These are phyloP conservation scores for Cygnus olor DNA, from an alignment of 2,797 vertebrate species.

Conservation along the genomic window DNA sequence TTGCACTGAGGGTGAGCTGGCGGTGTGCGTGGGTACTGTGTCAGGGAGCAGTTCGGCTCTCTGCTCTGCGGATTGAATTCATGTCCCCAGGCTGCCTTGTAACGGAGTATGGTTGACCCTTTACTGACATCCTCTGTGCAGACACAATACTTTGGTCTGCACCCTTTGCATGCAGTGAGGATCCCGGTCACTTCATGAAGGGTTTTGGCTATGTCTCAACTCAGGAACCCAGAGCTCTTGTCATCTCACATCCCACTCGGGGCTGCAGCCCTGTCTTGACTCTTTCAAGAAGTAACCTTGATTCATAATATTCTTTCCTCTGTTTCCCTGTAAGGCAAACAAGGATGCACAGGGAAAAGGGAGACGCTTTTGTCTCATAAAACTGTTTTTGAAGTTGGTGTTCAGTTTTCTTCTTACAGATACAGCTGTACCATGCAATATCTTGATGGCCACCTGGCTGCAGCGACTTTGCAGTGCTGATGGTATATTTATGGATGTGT, in stretches of 20 bases:
- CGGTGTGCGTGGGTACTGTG: neutral
- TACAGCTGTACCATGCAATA: conserved; percentile 19
- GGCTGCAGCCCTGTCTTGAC: neutral
- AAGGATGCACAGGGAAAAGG: neutral
- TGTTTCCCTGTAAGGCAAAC: neutral
- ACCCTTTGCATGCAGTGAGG: neutral
- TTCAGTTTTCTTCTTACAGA: neutral
- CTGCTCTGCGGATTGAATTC: neutral
- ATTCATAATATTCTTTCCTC: neutral
- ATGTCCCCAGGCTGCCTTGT: neutral
- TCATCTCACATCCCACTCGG: neutral
- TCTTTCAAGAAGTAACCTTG: neutral
- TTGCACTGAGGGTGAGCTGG: neutral
- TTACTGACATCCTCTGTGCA: neutral
- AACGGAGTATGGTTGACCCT: neutral
- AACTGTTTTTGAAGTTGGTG: neutral
- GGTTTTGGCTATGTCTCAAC: neutral
- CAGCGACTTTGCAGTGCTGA: neutral
- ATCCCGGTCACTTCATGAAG: rapidly evolving
- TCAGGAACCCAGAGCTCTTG: neutral
- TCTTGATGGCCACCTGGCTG: conserved; percentile 45
- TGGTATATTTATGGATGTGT: neutral
- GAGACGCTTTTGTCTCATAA: neutral
- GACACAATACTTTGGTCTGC: neutral
- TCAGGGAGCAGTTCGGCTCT: neutral